Conservation (phyloP, 2,888 invertebrate genomes). For the Deilephila porcellus region DNA sequence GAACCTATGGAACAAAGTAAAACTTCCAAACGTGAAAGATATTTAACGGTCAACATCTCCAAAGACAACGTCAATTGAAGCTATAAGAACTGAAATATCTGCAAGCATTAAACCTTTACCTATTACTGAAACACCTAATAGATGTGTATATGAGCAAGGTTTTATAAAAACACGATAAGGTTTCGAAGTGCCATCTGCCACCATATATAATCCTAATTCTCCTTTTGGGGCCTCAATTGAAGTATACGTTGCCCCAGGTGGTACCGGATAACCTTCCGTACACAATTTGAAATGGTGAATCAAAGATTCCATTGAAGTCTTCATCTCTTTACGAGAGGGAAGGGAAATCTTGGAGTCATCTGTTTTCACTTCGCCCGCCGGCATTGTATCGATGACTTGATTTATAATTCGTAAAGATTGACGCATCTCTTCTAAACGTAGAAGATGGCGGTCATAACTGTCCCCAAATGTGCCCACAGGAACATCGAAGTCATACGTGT, state of each 20-base stretch:
- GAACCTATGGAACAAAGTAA: not conserved
- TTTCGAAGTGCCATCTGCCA: conserved; percentile 92
- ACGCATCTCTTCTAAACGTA: conserved; percentile 89
- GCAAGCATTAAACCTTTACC: conserved; percentile 88
- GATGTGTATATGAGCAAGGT: conserved; percentile 85
- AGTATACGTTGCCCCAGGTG: conserved; percentile 93
- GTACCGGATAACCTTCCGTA: conserved; percentile 92
- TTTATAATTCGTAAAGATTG: conserved; percentile 91
- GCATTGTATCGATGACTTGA: conserved; percentile 94
- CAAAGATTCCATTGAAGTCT: conserved; percentile 93
- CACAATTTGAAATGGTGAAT: conserved; percentile 96
- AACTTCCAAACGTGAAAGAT: not conserved
- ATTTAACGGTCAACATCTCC: conserved; percentile 85
- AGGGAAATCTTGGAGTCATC: conserved; percentile 92
- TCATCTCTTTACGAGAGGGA: conserved; percentile 92
- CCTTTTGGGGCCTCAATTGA: conserved; percentile 93
- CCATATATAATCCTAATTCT: conserved; percentile 94
- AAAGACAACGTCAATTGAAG: conserved; percentile 86
- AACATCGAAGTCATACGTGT: conserved; percentile 92
- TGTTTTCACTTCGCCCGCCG: conserved; percentile 89
- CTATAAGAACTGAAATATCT: conserved; percentile 92
- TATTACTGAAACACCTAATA: conserved; percentile 87
- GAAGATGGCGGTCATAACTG: conserved; percentile 91
- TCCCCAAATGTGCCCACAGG: conserved; percentile 93
- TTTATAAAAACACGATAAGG: conserved; percentile 88